Evolutionary conservation across 2,113 vertebrate genomes (phyloP).

Genomic region (Podilymbus podiceps): DNA sequence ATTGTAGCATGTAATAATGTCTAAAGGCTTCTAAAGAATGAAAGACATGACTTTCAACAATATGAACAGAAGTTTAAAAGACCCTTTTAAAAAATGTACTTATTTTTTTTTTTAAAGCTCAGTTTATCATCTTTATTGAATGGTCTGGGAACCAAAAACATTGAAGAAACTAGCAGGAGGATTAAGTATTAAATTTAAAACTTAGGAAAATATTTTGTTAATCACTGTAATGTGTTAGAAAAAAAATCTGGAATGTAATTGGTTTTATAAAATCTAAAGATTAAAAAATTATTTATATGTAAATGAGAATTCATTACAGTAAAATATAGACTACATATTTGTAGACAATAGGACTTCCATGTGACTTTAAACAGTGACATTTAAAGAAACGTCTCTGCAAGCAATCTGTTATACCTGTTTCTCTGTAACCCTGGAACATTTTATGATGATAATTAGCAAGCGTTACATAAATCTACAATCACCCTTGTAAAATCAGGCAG

Average conservation of each 20-base stretch:
- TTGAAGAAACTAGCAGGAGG: neutral
- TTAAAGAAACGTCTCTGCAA: neutral
- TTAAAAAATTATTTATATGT: neutral
- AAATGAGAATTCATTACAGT: neutral
- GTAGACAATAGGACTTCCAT: neutral
- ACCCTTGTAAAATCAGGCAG: neutral
- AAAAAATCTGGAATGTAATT: neutral
- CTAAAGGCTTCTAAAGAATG: neutral
- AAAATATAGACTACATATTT: neutral
- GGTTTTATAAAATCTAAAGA: neutral
- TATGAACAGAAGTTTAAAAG: neutral
- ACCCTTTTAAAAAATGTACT: too few relatives aligned
- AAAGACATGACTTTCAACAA: neutral
- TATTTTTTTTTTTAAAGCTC: neutral
- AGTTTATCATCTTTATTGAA: neutral
- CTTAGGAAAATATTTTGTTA: neutral
- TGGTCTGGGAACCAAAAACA: neutral
- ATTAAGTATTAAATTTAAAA: neutral
- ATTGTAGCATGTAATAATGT: neutral
- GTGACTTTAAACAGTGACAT: neutral
- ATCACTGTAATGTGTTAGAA: neutral
- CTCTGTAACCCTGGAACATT: neutral
- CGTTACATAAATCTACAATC: neutral
- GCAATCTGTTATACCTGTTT: neutral
- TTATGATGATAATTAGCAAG: neutral